Evolutionary conservation across 92 coral and sea anemone genomes (phyloP), one percentile per base, ranked within the genome.

Genomic region (Phenganax subtilis): DNA sequence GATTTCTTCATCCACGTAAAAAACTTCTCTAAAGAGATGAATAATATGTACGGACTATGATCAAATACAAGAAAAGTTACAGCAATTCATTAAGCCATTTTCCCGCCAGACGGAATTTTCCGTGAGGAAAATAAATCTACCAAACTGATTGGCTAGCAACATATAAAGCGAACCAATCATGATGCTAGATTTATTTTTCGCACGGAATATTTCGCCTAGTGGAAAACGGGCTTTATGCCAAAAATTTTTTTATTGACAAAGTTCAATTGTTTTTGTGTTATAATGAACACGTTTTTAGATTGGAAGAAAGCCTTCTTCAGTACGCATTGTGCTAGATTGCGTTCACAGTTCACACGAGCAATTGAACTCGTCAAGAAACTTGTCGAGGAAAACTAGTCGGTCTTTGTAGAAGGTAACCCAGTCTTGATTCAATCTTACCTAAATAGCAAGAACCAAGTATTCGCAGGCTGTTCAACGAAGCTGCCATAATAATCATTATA

Each of bases 391-490:
- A 72, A 72, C 12, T 28, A 6, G 51, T 28, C 3, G 55, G 7
- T 47, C 51, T 72, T 54, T 54, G n/a, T 10, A 54, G 51, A 1
- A 27, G 20, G 2, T 27, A 9, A 3, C 15, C 6, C 16, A 8
- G 61, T 15, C 27, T 1, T n/a, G 6, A 55, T 61, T 52, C 37
- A 6, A 47, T 44, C 89, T 10, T 52, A 92, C 98, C 98, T 92
- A 82, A 94, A 92, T n/a, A 94, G 91, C 59, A 94, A 92, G 86
- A 94, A 94, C 98, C 98, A 94, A 20, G 94, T 90, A 66, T 92
- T 87, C 4, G 96, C 92, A 0, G 98, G 97, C 55, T 94, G 98
- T 75, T 94, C 98, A 3, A 91, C 85, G 85, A 87, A 90, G 64
- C 89, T 82, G 0, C 97, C 97, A 51, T 80, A 86, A 76, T 91